Evolutionary conservation across 1,140 invertebrate species (phyloP), one percentile per base, ranked within the genome.

Genomic region (Pogonognathellus flavescens): DNA sequence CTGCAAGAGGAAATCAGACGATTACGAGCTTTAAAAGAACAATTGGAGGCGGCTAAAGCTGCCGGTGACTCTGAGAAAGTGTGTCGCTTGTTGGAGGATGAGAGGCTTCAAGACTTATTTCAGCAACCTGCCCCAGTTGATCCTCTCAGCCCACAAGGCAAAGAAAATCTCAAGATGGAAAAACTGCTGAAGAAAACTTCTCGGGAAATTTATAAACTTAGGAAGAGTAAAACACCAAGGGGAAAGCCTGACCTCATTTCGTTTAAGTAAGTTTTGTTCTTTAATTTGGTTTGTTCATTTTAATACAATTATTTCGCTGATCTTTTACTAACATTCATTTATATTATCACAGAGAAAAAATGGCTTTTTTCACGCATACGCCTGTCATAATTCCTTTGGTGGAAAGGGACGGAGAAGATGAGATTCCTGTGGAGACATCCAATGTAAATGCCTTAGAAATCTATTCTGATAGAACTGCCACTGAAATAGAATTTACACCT

Each of bases 231-330:
- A 89, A 95, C 95, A 88, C 95, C 95, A n/a, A 95, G 95, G 88
- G 95, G 96, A 83, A 95, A 96, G 90, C 96, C 96, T 0, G 97
- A 98, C 90, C 92, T 97, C 84, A 95, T 96, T 88, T 96, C 96
- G 22, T 98, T 98, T 91, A 97, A 96, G 97, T 98, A 91, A 93
- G 95, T 94, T 83, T 57, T 55, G n/a, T n/a, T n/a, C n/a, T n/a
- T n/a, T n/a, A n/a, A n/a, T 22, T 41, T 53, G 53, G 20, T 25
- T 53, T n/a, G 72, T 57, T 52, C 52, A 82, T 60, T 86, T 14
- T 84, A 18, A n/a, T 14, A 85, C 80, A 76, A 80, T 88, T 53
- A 83, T 55, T 80, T 52, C 49, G 85, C 25, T 13, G 82, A 18
- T 72, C 22, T 85, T 87, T 66, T 84, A 83, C 18, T 80, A 52